Percentiles rank a stretch among this genome's conserved stretches.
Conservation (phyloP, 37 sponge, comb jelly and placozoan genomes). For the Halisarca cf. caerulea region DNA sequence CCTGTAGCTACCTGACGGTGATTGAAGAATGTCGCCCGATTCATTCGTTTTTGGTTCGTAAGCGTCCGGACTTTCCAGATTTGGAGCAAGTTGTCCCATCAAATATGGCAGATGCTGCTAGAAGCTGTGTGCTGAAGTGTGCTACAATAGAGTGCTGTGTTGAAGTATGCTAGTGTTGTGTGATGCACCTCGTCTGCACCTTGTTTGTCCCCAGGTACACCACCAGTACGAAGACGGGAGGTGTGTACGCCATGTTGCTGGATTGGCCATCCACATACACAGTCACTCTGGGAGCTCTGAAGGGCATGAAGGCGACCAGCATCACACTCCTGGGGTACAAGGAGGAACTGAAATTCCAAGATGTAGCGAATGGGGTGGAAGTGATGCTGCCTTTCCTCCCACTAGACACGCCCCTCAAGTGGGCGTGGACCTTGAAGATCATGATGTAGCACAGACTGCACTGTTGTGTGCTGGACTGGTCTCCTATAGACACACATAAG, state of each 20-base stretch:
- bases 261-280: constrained; percentile 37
- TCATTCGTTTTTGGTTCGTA: no score
- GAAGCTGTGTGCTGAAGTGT: background rate
- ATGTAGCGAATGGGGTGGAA: background rate
- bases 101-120: background rate
- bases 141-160: background rate
- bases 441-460: no score
- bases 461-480: no score
- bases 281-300: constrained; percentile 35
- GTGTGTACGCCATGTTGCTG: constrained; percentile 41
- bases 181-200: background rate
- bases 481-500: no score
- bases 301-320: background rate
- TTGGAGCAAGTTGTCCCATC: no score
- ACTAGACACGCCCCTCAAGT: constrained; percentile 50
- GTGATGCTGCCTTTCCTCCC: constrained; percentile 57
- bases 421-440: constrained; percentile 61
- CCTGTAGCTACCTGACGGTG: no score
- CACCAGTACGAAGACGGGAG: background rate
- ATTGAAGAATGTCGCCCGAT: no score
- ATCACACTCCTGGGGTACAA: constrained; percentile 48
- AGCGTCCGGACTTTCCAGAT: no score
- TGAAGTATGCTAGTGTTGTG: background rate
- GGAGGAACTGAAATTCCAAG: background rate
- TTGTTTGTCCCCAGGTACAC: background rate